Conservation (phyloP, 2,888 invertebrate species). For the Heteropelma amictum region DNA sequence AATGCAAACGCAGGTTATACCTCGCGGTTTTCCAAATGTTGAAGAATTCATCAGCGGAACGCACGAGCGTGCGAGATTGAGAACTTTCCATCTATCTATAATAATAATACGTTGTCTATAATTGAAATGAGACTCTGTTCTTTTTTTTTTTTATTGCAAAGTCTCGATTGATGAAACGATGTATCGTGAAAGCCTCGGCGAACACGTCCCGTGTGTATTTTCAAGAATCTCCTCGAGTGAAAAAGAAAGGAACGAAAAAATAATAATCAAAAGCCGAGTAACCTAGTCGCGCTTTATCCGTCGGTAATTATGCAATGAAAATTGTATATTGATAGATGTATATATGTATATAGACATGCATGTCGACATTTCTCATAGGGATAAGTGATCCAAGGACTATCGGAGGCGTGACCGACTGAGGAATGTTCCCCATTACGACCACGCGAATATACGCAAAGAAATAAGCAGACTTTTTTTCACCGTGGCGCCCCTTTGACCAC, state of each 20-base stretch:
- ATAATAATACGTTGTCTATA: slow-evolving; percentile 33
- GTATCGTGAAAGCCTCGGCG: not conserved
- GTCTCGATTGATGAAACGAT: slow-evolving; percentile 3
- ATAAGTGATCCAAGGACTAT: slow-evolving; percentile 51
- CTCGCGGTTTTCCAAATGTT: too few relatives aligned
- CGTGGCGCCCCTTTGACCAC: slow-evolving; percentile 34
- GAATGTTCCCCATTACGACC: slow-evolving; percentile 54
- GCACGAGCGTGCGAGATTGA: not conserved
- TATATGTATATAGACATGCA: not conserved
- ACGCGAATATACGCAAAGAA: slow-evolving; percentile 31
- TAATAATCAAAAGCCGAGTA: not conserved
- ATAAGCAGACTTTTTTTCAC: not conserved
- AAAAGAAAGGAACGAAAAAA: not conserved
- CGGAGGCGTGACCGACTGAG: slow-evolving; percentile 51
- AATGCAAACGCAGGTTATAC: too few relatives aligned
- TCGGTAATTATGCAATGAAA: slow-evolving; percentile 14
- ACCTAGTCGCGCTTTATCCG: not conserved
- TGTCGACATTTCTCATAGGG: not conserved
- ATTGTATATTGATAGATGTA: not conserved
- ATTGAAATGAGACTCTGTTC: slow-evolving; percentile 30
- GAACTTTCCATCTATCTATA: slow-evolving; percentile 52
- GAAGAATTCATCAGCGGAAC: not conserved
- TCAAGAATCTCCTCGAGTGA: not conserved
- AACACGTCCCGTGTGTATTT: not conserved
- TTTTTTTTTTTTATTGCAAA: slow-evolving; percentile 22